Evolutionary conservation across 2,888 invertebrate genomes (phyloP).

Genomic region (Rhodophaea formosa): DNA sequence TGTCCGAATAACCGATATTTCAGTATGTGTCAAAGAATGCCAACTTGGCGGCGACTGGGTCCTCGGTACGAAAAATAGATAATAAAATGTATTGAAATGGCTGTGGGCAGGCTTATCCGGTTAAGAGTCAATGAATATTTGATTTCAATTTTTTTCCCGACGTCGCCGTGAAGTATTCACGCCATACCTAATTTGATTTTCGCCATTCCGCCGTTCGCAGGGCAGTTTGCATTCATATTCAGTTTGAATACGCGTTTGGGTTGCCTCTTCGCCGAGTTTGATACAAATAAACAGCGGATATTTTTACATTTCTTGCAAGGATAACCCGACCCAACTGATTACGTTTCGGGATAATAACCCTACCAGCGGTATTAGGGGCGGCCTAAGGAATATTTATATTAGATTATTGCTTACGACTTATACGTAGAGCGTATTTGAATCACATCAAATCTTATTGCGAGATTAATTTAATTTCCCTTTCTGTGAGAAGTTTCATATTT

Average conservation of each 20-base stretch:
- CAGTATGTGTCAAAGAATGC: constrained; percentile 37
- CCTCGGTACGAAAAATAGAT: constrained; percentile 72
- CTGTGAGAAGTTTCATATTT: background rate
- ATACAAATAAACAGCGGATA: constrained; percentile 81
- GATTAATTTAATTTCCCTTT: constrained; percentile 23
- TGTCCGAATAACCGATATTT: constrained; percentile 21
- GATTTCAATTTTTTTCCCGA: constrained; percentile 80
- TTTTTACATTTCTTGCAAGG: constrained; percentile 76
- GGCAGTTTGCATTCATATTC: constrained; percentile 82
- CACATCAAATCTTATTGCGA: constrained; percentile 29
- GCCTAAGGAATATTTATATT: constrained; percentile 62
- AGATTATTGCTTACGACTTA: constrained; percentile 44
- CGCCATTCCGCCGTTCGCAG: constrained; percentile 76
- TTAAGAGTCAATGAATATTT: constrained; percentile 81
- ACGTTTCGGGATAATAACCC: constrained; percentile 73
- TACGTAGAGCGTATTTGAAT: constrained; percentile 27
- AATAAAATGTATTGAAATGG: constrained; percentile 81
- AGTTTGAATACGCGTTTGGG: constrained; percentile 79
- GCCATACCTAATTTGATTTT: constrained; percentile 82
- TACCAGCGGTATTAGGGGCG: constrained; percentile 53
- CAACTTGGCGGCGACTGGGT: constrained; percentile 47
- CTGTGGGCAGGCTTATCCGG: constrained; percentile 80
- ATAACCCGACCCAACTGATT: constrained; percentile 79
- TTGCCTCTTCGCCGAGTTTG: constrained; percentile 74
- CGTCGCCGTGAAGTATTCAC: constrained; percentile 81